Percentiles rank a stretch among this genome's conserved stretches.
These are phyloP conservation scores for Lamellibrachia columna DNA, from an alignment of 2,888 invertebrate species.

Conservation along the genomic window DNA sequence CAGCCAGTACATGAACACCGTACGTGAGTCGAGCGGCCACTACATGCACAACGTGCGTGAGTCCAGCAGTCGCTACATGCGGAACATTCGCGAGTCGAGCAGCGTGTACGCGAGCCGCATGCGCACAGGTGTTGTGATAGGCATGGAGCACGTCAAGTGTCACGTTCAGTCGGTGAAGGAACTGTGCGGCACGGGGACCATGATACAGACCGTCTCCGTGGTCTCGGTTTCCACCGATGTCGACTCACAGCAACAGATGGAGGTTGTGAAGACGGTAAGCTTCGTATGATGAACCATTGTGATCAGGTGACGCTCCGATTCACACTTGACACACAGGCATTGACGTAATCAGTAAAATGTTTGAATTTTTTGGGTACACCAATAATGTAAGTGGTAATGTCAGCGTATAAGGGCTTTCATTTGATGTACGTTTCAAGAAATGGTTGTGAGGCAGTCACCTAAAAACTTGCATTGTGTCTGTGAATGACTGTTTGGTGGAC, in stretches of 20 bases:
- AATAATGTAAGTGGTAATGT: not conserved
- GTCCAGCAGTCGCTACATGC: conserved; percentile 42
- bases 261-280: conserved; percentile 51
- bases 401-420: not conserved
- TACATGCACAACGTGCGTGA: conserved; percentile 39
- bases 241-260: conserved; percentile 47
- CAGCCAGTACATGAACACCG: conserved; percentile 51
- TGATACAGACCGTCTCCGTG: conserved; percentile 60
- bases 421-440: not conserved
- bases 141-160: conserved; percentile 59
- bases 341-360: not conserved
- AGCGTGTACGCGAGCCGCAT: conserved; percentile 54
- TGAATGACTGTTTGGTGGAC: not conserved
- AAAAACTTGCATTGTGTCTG: not conserved
- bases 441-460: not conserved
- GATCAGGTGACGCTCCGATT: too few relatives aligned
- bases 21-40: conserved; percentile 50
- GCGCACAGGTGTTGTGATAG: conserved; percentile 54
- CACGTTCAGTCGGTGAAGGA: conserved; percentile 61
- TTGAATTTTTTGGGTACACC: not conserved
- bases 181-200: conserved; percentile 61
- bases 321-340: not conserved
- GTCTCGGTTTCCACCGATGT: conserved; percentile 59
- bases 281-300: conserved; percentile 39
- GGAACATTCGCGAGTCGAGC: conserved; percentile 53